Evolutionary conservation across 2,888 invertebrate genomes (phyloP).

Genomic region (Aphelenchoides bicaudatus): DNA sequence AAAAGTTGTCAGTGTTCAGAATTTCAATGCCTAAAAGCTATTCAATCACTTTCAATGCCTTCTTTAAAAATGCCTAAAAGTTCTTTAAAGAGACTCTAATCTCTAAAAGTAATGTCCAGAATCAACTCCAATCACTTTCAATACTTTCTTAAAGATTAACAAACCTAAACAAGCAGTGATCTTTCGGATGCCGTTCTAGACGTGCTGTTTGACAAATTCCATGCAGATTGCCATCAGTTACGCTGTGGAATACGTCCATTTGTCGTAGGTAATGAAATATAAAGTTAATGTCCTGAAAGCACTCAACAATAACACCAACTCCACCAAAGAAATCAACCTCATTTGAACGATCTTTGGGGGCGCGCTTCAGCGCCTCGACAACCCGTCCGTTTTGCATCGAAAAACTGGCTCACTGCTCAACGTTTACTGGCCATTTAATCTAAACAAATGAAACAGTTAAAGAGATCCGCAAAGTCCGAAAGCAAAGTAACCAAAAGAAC

Average conservation of each 20-base stretch:
- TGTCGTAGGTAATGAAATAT: constrained; percentile 56
- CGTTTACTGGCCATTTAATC: neutral
- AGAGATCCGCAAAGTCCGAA: neutral
- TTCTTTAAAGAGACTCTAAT: too few species aligned
- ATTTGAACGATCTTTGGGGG: constrained; percentile 23
- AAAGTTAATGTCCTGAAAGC: constrained; percentile 50
- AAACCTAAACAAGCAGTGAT: constrained; percentile 76
- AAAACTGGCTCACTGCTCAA: too few species aligned
- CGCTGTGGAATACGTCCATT: constrained; percentile 53
- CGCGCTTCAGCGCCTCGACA: constrained; percentile 21
- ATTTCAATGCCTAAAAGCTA: constrained; percentile 25
- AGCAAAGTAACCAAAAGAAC: neutral
- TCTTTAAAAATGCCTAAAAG: too few species aligned
- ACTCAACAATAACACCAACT: neutral
- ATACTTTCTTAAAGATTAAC: too few species aligned
- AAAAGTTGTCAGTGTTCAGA: too few species aligned
- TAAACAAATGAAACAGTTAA: neutral
- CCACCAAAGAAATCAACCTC: constrained; percentile 13
- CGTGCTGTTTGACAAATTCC: constrained; percentile 72
- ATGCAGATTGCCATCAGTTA: constrained; percentile 38
- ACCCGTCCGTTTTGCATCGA: constrained; percentile 22
- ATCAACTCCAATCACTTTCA: too few species aligned
- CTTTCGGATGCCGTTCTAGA: constrained; percentile 73
- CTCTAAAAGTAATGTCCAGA: too few species aligned
- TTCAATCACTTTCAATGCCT: constrained; percentile 63